Percentiles rank a stretch among this genome's conserved stretches.
phyloP scores from a whole-genome alignment of 2,113 vertebrate genomes.

The Ameiurus melas region DNA sequence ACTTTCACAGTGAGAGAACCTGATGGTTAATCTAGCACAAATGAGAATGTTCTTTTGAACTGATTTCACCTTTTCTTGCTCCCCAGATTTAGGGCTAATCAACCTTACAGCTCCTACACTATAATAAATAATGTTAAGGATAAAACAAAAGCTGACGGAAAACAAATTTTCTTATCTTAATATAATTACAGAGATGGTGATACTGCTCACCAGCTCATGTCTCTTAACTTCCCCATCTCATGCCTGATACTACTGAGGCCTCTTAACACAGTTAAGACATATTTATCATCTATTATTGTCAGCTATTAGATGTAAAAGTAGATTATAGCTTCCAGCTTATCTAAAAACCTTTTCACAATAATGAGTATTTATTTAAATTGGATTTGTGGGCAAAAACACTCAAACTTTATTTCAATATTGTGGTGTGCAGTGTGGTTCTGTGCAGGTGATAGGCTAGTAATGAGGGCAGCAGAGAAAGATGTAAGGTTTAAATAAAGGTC shows the following conservation, averaged over 20 bases:
- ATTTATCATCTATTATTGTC: neutral
- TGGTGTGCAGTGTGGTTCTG: conserved; percentile 7
- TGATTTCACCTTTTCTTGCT: neutral
- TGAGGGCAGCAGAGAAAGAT: neutral
- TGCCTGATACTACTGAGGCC: neutral
- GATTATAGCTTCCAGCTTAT: neutral
- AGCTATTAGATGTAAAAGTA: neutral
- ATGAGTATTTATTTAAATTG: conserved; percentile 1
- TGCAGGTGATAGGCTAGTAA: neutral
- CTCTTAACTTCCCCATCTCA: neutral
- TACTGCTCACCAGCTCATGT: neutral
- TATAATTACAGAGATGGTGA: neutral
- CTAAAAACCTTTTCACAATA: neutral
- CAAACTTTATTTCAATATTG: conserved; percentile 17
- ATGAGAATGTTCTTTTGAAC: neutral
- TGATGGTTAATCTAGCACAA: neutral
- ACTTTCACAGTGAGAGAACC: neutral
- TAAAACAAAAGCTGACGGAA: neutral
- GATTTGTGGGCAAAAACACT: neutral
- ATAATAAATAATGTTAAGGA: neutral
- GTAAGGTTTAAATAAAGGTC: conserved; percentile 25
- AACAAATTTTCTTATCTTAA: neutral
- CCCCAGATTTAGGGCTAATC: neutral
- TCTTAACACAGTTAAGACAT: conserved; percentile 3
- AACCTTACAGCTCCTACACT: neutral